Evolutionary conservation across 2,113 vertebrate species (phyloP), one percentile per base, ranked within the genome.

Genomic region (Xiphophorus hellerii): DNA sequence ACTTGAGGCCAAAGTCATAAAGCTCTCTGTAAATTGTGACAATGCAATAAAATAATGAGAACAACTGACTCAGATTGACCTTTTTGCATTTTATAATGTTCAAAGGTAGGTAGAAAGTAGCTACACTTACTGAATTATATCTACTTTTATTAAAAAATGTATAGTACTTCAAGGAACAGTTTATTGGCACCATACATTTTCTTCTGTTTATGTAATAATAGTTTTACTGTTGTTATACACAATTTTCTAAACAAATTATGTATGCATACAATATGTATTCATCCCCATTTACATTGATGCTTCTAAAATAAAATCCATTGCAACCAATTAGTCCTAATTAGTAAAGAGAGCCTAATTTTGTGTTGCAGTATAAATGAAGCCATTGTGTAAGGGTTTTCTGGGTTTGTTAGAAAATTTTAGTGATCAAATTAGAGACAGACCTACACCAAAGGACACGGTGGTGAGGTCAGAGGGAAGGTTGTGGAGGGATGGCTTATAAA

Each of bases 1-100:
- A 33, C 48, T 73, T 44, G 76, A 44, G 20, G 20, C 20, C 60
- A 75, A 73, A 75, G 66, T 69, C 39, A 82, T 85, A 66, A 81
- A 84, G 51, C 39, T 42, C 13, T 42, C 35, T 37, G 2, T 37
- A 37, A 37, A 37, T 37, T 37, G 35, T 37, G 35, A 37, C 35
- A 37, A 37, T 37, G 35, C 35, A 37, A 11, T 37, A 37, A 37
- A 37, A 37, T 35, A 35, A 35, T 37, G 10, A 37, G 35, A 11
- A 37, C 35, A 37, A 12, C 10, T 37, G 35, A 37, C 35, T 37
- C 35, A 37, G 35, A 37, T 12, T 11, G 11, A 37, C 35, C 10
- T 3, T 37, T 37, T 37, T 0, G 0, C 35, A 37, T 37, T 12
- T 37, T 11, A 37, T 37, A 11, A 37, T 37, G 35, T 37, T 37